Evolutionary conservation across 2,888 invertebrate species (phyloP).

Genomic region (Artemia sp.): DNA sequence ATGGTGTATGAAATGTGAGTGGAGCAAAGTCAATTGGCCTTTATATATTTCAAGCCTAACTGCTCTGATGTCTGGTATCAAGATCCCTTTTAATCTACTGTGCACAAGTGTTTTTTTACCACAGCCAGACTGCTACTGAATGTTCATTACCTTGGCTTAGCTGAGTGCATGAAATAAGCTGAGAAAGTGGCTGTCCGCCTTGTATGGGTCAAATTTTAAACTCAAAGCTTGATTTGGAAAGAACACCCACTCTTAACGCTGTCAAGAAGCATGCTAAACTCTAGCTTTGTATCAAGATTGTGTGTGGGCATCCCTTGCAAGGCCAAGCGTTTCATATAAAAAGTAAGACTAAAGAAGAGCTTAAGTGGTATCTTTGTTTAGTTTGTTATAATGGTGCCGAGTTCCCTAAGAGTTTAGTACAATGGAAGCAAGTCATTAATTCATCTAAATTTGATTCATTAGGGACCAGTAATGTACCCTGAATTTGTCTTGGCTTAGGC

Average conservation of each 20-base stretch:
- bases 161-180: slow-evolving; percentile 10
- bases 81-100: not conserved
- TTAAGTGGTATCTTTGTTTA: not conserved
- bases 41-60: not conserved
- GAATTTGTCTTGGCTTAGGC: not conserved
- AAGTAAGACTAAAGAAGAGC: not conserved
- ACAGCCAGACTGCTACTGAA: too few species aligned
- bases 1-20: slow-evolving; percentile 6
- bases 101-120: not conserved
- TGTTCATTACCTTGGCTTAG: not conserved
- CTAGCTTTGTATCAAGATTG: not conserved
- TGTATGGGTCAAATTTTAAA: not conserved
- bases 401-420: not conserved
- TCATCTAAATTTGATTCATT: not conserved
- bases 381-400: not conserved
- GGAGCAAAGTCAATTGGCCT: not conserved
- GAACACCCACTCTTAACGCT: not conserved
- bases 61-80: not conserved
- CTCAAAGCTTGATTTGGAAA: not conserved
- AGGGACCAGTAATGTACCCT: not conserved
- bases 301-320: not conserved
- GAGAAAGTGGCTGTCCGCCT: not conserved
- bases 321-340: not conserved
- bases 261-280: not conserved
- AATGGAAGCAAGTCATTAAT: slow-evolving; percentile 6